These are phyloP conservation scores for Etheostoma nigrum DNA, from an alignment of 2,797 vertebrate species.

Conservation along the genomic window DNA sequence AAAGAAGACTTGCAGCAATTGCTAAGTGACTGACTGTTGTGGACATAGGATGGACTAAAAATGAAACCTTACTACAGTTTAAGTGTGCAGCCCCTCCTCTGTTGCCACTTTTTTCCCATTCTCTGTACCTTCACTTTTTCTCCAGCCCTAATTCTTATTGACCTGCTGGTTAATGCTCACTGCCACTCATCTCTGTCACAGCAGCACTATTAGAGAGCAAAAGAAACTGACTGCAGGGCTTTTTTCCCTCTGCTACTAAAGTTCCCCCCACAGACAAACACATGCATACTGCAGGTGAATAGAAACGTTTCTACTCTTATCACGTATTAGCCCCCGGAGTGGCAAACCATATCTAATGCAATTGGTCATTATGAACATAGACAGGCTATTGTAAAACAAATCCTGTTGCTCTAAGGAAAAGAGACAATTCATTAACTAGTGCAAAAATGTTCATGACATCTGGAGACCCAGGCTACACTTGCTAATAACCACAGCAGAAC, in stretches of 20 bases:
- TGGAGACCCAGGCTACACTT: constrained; percentile 19
- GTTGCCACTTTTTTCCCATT: background rate
- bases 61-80: constrained; percentile 38
- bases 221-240: constrained; percentile 25
- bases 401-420: constrained; percentile 18
- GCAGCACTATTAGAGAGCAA: constrained; percentile 34
- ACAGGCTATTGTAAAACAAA: constrained; percentile 21
- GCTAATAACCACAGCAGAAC: constrained; percentile 16
- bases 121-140: constrained; percentile 24
- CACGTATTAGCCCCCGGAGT: background rate
- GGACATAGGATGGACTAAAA: constrained; percentile 26
- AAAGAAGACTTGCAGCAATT: background rate
- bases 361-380: constrained; percentile 21
- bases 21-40: constrained; percentile 25
- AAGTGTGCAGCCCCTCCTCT: background rate
- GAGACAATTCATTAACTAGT: constrained; percentile 28
- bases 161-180: constrained; percentile 62
- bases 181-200: constrained; percentile 52
- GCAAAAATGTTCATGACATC: constrained; percentile 21
- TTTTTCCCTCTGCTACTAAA: constrained; percentile 4
- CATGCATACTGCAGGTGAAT: background rate
- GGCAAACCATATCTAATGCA: constrained; percentile 23
- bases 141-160: constrained; percentile 56
- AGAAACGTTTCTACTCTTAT: background rate
- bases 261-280: background rate